Conservation (phyloP, 2,888 invertebrate species). For the Phragmatobia fuliginosa region DNA sequence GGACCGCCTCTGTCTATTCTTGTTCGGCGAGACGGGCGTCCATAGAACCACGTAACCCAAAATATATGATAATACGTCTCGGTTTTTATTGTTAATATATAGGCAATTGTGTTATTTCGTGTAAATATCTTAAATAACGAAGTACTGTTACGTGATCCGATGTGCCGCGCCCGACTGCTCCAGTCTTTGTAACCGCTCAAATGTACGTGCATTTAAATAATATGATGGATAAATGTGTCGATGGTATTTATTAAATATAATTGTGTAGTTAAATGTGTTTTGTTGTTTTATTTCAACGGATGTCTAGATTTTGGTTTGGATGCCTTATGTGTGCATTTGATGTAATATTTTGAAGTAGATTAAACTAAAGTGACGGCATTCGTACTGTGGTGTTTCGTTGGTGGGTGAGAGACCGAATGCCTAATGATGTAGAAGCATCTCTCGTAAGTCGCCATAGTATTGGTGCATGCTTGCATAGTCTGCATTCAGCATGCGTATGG, state of each 20-base stretch:
- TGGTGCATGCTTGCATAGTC: too few relatives aligned
- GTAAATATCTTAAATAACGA: conserved; percentile 45
- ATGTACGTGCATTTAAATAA: conserved; percentile 71
- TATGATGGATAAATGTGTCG: conserved; percentile 60
- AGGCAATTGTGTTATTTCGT: conserved; percentile 41
- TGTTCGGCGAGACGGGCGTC: conserved; percentile 93
- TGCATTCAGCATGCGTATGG: too few relatives aligned
- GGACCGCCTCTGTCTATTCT: conserved; percentile 94
- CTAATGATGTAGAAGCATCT: too few relatives aligned
- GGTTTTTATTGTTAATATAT: conserved; percentile 22
- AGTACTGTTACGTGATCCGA: conserved; percentile 38
- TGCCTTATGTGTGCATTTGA: too few relatives aligned
- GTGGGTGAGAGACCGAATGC: too few relatives aligned
- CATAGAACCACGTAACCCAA: conserved; percentile 53
- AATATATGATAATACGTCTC: conserved; percentile 6
- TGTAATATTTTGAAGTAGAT: not conserved
- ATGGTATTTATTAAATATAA: conserved; percentile 67
- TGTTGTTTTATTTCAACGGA: conserved; percentile 36
- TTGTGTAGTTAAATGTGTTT: conserved; percentile 62
- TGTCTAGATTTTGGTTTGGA: not conserved
- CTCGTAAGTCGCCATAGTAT: too few relatives aligned
- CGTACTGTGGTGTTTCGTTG: too few relatives aligned
- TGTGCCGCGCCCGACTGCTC: conserved; percentile 21
- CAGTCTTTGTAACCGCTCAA: conserved; percentile 66
- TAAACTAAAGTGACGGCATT: too few relatives aligned